A percentile compares a stretch with the other conserved stretches of the same genome.
Evolutionary conservation across 1,140 invertebrate species (phyloP).

Genomic region (Chelonus insularis): DNA sequence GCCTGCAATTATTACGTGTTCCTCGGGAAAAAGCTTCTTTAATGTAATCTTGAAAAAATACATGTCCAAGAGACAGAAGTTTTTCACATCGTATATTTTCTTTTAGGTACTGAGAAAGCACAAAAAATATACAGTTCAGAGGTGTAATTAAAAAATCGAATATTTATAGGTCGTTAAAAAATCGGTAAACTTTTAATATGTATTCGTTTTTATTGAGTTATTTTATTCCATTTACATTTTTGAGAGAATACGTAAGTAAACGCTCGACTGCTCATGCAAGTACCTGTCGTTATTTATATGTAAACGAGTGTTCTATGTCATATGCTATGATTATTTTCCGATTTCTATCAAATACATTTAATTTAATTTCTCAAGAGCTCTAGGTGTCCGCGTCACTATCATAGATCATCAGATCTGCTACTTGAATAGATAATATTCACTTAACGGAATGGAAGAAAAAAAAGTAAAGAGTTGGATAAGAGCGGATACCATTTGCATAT

Average conservation of each 20-base stretch:
- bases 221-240: conserved; percentile 13
- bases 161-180: conserved; percentile 9
- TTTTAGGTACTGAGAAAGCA: too few relatives aligned
- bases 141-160: not conserved
- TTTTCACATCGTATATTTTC: too few relatives aligned
- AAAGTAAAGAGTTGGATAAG: conserved; percentile 1
- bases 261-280: not conserved
- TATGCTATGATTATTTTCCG: conserved; percentile 7
- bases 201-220: conserved; percentile 6
- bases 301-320: too few relatives aligned
- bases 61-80: too few relatives aligned
- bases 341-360: too few relatives aligned
- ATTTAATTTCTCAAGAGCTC: too few relatives aligned
- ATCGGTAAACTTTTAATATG: conserved; percentile 13
- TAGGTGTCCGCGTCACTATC: too few relatives aligned
- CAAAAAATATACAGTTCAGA: too few relatives aligned
- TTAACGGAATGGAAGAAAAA: not conserved
- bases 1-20: too few relatives aligned
- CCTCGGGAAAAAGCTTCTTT: too few relatives aligned
- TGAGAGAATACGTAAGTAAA: not conserved
- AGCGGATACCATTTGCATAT: conserved; percentile 9
- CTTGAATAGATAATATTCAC: not conserved
- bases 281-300: too few relatives aligned
- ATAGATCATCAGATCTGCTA: not conserved
- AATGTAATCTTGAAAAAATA: too few relatives aligned